phyloP scores from a whole-genome alignment of 2,113 vertebrate genomes.

The Phylloscopus whistleri region DNA sequence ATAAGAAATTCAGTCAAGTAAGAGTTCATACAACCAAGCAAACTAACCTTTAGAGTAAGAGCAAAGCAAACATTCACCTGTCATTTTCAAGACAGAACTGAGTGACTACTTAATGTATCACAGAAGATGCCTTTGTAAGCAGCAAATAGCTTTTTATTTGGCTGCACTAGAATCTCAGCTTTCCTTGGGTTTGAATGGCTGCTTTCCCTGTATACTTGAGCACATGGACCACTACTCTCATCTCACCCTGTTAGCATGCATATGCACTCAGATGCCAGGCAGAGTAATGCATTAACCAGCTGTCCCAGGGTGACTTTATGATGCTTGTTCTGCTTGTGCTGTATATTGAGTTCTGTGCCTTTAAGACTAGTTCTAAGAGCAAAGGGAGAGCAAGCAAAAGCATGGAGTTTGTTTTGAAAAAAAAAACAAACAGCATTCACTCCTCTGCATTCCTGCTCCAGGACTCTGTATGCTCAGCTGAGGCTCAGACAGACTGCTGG shows the following conservation, averaged over 20 bases:
- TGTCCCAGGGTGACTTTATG: too few species aligned
- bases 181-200: background rate
- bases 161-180: background rate
- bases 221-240: background rate
- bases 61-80: background rate
- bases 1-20: background rate
- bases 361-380: too few species aligned
- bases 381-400: too few species aligned
- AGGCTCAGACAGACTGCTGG: too few species aligned
- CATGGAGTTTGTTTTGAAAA: too few species aligned
- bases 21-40: background rate
- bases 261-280: fast-evolving
- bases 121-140: background rate
- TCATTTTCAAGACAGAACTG: background rate
- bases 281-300: background rate
- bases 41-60: background rate
- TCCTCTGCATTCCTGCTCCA: too few species aligned
- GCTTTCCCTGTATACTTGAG: background rate
- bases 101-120: background rate
- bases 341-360: too few species aligned
- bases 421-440: too few species aligned
- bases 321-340: too few species aligned
- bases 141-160: background rate
- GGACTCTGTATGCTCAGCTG: too few species aligned
- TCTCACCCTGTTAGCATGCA: background rate